Conservation (phyloP, 2,888 invertebrate genomes). For the Portevinia maculata region DNA sequence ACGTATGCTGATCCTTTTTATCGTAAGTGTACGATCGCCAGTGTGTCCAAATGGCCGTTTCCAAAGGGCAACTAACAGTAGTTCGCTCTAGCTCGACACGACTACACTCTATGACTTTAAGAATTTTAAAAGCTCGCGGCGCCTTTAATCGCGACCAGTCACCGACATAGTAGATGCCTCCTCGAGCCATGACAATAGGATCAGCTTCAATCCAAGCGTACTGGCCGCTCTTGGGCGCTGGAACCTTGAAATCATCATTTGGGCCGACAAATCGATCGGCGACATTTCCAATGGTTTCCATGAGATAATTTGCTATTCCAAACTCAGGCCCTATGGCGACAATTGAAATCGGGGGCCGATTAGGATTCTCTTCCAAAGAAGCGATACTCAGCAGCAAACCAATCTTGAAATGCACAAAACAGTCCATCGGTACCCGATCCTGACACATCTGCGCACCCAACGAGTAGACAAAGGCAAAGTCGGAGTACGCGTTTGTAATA, state of each 20-base stretch:
- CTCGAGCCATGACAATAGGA: conserved; percentile 80
- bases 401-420: conserved; percentile 82
- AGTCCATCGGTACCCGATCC: conserved; percentile 81
- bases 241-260: conserved; percentile 77
- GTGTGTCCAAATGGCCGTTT: conserved; percentile 81
- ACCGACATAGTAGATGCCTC: conserved; percentile 82
- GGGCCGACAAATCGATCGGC: conserved; percentile 80
- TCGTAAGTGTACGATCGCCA: conserved; percentile 78
- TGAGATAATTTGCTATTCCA: conserved; percentile 77
- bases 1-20: conserved; percentile 77
- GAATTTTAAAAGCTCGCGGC: conserved; percentile 76
- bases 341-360: conserved; percentile 79
- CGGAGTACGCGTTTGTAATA: conserved; percentile 78
- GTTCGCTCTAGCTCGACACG: conserved; percentile 77
- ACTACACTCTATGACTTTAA: conserved; percentile 78
- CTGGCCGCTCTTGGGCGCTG: conserved; percentile 48
- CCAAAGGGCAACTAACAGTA: conserved; percentile 75
- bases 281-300: conserved; percentile 78
- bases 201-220: conserved; percentile 80
- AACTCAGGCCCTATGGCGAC: conserved; percentile 79
- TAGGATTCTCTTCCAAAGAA: conserved; percentile 80
- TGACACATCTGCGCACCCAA: conserved; percentile 82
- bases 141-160: conserved; percentile 80
- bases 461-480: conserved; percentile 82
- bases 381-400: conserved; percentile 82